These are phyloP conservation scores for Brachionus plicatilis DNA, from an alignment of 1,140 invertebrate species.

Conservation along the genomic window DNA sequence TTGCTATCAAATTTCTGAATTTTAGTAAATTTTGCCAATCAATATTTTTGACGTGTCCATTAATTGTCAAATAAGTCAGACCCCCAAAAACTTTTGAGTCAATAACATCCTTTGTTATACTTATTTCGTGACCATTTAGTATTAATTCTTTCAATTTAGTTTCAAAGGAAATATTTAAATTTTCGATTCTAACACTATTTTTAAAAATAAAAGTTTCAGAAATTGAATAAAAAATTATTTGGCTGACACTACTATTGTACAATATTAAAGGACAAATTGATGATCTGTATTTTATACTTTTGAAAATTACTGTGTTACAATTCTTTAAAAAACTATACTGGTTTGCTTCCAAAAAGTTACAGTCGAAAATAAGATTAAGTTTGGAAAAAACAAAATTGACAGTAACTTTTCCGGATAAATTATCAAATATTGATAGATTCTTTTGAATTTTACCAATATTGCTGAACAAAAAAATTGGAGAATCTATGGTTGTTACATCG, in stretches of 20 bases:
- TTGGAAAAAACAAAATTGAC: background rate
- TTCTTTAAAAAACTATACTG: background rate
- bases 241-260: background rate
- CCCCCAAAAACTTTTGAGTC: background rate
- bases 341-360: background rate
- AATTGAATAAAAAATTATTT: background rate
- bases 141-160: background rate
- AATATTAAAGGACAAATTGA: background rate
- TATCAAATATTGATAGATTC: background rate
- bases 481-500: background rate
- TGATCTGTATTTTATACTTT: background rate
- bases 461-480: background rate
- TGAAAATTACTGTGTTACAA: background rate
- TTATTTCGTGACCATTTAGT: background rate
- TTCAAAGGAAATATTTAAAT: background rate
- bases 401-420: background rate
- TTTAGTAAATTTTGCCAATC: background rate
- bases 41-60: background rate
- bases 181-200: background rate
- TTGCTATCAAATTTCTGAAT: background rate
- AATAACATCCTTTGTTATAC: background rate
- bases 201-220: background rate
- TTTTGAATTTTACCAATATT: background rate
- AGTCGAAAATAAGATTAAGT: background rate
- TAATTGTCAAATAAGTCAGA: background rate